Evolutionary conservation across 2,113 vertebrate genomes (phyloP).

Genomic region (Planiliza haematocheilus): DNA sequence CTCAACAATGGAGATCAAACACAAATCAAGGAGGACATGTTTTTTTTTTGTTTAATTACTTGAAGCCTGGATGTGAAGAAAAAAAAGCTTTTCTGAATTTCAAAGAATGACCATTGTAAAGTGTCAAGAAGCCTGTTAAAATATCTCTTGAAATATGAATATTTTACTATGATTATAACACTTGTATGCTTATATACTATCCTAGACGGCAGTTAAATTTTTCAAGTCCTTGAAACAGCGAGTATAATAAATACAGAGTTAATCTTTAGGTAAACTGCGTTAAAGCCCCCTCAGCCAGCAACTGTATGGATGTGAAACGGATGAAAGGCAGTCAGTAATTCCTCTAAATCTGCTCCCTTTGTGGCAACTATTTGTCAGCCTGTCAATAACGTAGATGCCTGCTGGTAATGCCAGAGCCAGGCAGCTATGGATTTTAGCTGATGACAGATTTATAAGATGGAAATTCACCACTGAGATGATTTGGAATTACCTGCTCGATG

Average conservation of each 20-base stretch:
- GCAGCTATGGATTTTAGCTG: constrained; percentile 47
- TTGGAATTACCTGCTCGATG: constrained; percentile 28
- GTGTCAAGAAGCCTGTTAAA: not conserved
- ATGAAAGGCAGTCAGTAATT: constrained; percentile 24
- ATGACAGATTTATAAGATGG: constrained; percentile 44
- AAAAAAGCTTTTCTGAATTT: too few species aligned
- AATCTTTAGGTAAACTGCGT: constrained; percentile 9
- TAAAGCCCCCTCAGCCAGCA: not conserved
- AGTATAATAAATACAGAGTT: constrained; percentile 17
- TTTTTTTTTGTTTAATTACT: too few species aligned
- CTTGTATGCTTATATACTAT: not conserved
- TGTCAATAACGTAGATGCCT: constrained; percentile 58
- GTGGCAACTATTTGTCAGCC: constrained; percentile 24
- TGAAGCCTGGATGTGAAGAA: too few species aligned
- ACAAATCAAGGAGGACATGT: not conserved
- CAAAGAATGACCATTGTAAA: not conserved
- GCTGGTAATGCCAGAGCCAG: constrained; percentile 25
- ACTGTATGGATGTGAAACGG: constrained; percentile 18
- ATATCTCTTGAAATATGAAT: not conserved
- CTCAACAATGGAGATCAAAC: not conserved
- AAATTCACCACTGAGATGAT: constrained; percentile 31
- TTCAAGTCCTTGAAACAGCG: not conserved
- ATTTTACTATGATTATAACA: not conserved
- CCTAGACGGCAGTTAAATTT: not conserved
- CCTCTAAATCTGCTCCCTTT: constrained; percentile 34